Base-by-base conservation (phyloP, 2,113 vertebrate species). In the Campylomormyrus tamandua region DNA sequence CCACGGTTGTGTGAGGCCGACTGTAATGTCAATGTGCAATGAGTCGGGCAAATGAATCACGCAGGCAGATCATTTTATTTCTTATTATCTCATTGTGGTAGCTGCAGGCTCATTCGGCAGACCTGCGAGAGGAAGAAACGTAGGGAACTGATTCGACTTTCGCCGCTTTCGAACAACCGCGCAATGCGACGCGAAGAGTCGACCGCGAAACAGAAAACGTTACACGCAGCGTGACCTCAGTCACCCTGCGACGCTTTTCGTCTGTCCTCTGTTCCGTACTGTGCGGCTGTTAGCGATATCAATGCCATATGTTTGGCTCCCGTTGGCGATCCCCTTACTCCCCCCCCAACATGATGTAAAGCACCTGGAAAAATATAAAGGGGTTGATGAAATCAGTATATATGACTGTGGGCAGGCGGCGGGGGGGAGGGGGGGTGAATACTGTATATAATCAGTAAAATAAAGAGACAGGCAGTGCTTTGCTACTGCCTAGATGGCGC, bases 271-370 rank as follows among this genome's bases (percentile, higher is more conserved):
- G 48, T 21, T 48, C 74, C 88, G 27, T 91, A 85, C 93, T 93
- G 92, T 91, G 88, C 87, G 89, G 90, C 91, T 90, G 91, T 93
- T 93, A 92, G 91, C 91, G 86, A 93, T 93, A 93, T 95, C 94
- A 92, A 85, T 39, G 52, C 93, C 93, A 95, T 90, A 93, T 94
- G 93, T 92, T 92, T 94, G 93, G 91, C 93, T 94, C 88, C 91
- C 24, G 88, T 90, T 90, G 89, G 85, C 86, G 39, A 39, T 24
- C 7, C 83, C 66, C 83, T 90, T 91, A 80, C 53, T 53, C 45
- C 31, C 3, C 3, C 15, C 87, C 86, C 92, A 93, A 77, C 39
- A 24, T 93, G 91, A 90, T 89, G 90, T 90, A 91, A 84, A 90
- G 89, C 88, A 89, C 89, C 89, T 90, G 91, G 93, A 93, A 91